These are phyloP conservation scores for Aradophagus sp. DNA, from an alignment of 1,140 invertebrate genomes.

Conservation along the genomic window DNA sequence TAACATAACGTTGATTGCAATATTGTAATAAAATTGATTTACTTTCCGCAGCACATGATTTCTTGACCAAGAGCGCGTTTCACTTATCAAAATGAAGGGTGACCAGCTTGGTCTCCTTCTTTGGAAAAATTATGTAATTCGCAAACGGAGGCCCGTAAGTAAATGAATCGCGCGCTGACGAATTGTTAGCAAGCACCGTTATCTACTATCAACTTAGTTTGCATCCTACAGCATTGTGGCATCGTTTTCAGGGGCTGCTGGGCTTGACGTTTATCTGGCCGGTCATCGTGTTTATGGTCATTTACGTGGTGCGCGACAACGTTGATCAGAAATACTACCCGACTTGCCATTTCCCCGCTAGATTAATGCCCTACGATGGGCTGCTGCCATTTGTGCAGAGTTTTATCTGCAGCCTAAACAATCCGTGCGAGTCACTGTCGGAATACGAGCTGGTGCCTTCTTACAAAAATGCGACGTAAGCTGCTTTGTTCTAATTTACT, in stretches of 20 bases:
- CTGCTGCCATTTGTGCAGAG: slow-evolving; percentile 79
- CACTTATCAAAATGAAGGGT: slow-evolving; percentile 61
- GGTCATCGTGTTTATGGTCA: slow-evolving; percentile 71
- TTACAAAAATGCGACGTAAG: slow-evolving; percentile 79
- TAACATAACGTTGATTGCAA: too few species aligned
- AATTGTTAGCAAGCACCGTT: slow-evolving; percentile 17
- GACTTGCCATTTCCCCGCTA: slow-evolving; percentile 79
- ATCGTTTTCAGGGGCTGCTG: slow-evolving; percentile 76
- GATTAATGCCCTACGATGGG: slow-evolving; percentile 78
- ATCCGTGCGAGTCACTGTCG: slow-evolving; percentile 76
- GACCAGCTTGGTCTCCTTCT: slow-evolving; percentile 77
- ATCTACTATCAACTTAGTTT: slow-evolving; percentile 15
- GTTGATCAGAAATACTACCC: slow-evolving; percentile 75
- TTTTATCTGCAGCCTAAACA: slow-evolving; percentile 80
- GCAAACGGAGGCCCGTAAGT: slow-evolving; percentile 77
- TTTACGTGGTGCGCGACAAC: slow-evolving; percentile 76
- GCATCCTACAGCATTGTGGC: slow-evolving; percentile 2
- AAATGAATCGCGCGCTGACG: background rate
- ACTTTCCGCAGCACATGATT: slow-evolving; percentile 42
- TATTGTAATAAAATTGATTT: slow-evolving; percentile 28
- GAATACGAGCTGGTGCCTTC: slow-evolving; percentile 78
- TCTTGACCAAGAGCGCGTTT: slow-evolving; percentile 26
- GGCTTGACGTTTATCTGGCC: slow-evolving; percentile 76
- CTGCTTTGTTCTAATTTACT: slow-evolving; percentile 42
- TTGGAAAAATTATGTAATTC: slow-evolving; percentile 78